These are phyloP conservation scores for Bradynema listronoti DNA, from an alignment of 1,140 invertebrate genomes.

Conservation along the genomic window DNA sequence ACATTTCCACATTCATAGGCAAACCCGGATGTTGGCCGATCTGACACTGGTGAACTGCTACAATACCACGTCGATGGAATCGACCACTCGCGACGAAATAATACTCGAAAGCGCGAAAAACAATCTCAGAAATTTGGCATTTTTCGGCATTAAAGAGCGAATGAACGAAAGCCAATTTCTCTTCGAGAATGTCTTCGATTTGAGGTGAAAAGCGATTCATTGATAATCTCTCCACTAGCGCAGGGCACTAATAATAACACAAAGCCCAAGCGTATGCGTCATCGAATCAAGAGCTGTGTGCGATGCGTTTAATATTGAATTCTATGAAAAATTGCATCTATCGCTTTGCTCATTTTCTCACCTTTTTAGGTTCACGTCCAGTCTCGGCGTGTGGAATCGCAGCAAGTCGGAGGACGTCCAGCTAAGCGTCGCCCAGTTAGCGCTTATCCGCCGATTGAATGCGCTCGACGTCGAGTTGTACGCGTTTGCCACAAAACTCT, in stretches of 20 bases:
- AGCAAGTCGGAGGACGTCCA: constrained; percentile 67
- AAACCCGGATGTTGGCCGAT: constrained; percentile 94
- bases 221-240: too few species aligned
- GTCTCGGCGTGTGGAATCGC: constrained; percentile 43
- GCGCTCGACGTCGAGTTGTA: constrained; percentile 85
- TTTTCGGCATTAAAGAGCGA: constrained; percentile 90
- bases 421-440: constrained; percentile 68
- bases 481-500: constrained; percentile 79
- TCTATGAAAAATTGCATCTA: too few species aligned
- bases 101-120: constrained; percentile 79
- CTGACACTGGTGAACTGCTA: constrained; percentile 88
- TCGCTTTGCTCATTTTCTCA: too few species aligned
- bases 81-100: constrained; percentile 39
- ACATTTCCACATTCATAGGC: constrained; percentile 61
- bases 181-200: constrained; percentile 92
- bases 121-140: constrained; percentile 87
- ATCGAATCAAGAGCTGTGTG: too few species aligned
- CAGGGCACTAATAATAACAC: too few species aligned
- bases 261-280: too few species aligned
- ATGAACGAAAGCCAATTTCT: constrained; percentile 88
- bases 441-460: constrained; percentile 74
- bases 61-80: constrained; percentile 38
- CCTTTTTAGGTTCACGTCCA: constrained; percentile 57
- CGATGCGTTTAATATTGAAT: too few species aligned
- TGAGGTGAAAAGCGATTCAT: constrained; percentile 83